A percentile compares a stretch with the other conserved stretches of the same genome.
Evolutionary conservation across 2,888 invertebrate species (phyloP).

Genomic region (Agrotis segetum): DNA sequence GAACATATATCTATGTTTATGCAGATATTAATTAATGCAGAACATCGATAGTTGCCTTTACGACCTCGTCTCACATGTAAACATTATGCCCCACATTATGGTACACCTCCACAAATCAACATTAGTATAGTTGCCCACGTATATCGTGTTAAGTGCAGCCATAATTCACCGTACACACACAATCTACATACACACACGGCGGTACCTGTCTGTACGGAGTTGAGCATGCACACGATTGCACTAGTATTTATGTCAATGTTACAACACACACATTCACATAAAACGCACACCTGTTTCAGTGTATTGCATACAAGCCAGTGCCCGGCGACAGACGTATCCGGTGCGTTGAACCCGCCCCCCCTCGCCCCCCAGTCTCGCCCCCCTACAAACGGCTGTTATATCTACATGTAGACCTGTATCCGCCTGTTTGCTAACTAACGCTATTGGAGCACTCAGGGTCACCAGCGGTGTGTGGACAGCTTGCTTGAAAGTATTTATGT

Average conservation of each 20-base stretch:
- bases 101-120: constrained; percentile 78
- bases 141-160: constrained; percentile 79
- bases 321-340: constrained; percentile 88
- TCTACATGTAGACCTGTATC: constrained; percentile 73
- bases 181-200: constrained; percentile 62
- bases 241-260: constrained; percentile 90
- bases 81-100: constrained; percentile 84
- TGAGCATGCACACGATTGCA: constrained; percentile 74
- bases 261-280: constrained; percentile 76
- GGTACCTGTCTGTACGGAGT: constrained; percentile 59
- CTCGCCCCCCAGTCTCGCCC: constrained; percentile 68
- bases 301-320: constrained; percentile 77
- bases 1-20: constrained; percentile 75
- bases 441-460: constrained; percentile 78
- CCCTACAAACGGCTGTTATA: constrained; percentile 70
- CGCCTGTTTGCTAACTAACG: constrained; percentile 76
- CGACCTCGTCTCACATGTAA: constrained; percentile 82
- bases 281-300: constrained; percentile 82
- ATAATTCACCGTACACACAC: constrained; percentile 78
- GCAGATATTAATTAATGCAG: constrained; percentile 68
- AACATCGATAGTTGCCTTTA: constrained; percentile 70
- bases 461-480: constrained; percentile 70
- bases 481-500: constrained; percentile 67
- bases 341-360: constrained; percentile 87
- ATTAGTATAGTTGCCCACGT: constrained; percentile 76